phyloP scores from a whole-genome alignment of 1,140 invertebrate species.

The Cryptotermes secundus region DNA sequence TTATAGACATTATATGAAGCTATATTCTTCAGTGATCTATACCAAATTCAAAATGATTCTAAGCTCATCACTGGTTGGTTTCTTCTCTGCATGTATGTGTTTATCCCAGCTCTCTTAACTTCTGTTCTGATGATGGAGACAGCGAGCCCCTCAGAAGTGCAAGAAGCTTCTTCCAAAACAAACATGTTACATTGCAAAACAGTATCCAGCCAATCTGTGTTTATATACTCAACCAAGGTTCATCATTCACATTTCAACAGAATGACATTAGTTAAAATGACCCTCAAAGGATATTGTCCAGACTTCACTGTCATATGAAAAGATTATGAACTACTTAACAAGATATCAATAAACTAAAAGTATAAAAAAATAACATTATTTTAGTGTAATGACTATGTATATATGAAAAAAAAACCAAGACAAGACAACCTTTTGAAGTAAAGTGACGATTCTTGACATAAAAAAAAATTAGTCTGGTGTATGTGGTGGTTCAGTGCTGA shows the following conservation, averaged over 20 bases:
- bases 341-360: not conserved
- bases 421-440: not conserved
- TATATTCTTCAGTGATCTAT: too few species aligned
- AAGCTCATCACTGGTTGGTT: too few species aligned
- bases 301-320: constrained; percentile 4
- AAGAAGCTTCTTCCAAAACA: too few species aligned
- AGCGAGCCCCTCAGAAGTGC: too few species aligned
- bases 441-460: not conserved
- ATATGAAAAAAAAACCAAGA: not conserved
- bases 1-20: too few species aligned
- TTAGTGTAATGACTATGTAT: not conserved
- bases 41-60: too few species aligned
- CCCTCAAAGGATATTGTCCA: not conserved
- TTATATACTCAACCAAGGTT: not conserved
- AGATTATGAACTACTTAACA: not conserved
- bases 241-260: not conserved
- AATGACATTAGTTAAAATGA: not conserved
- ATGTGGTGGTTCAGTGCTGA: constrained; percentile 83
- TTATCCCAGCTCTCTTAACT: too few species aligned
- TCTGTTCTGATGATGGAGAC: too few species aligned
- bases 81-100: too few species aligned
- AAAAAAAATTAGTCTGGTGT: constrained; percentile 57
- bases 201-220: too few species aligned
- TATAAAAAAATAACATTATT: not conserved
- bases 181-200: too few species aligned